phyloP scores from a whole-genome alignment of 2,113 vertebrate genomes.

The Varanus salvator region DNA sequence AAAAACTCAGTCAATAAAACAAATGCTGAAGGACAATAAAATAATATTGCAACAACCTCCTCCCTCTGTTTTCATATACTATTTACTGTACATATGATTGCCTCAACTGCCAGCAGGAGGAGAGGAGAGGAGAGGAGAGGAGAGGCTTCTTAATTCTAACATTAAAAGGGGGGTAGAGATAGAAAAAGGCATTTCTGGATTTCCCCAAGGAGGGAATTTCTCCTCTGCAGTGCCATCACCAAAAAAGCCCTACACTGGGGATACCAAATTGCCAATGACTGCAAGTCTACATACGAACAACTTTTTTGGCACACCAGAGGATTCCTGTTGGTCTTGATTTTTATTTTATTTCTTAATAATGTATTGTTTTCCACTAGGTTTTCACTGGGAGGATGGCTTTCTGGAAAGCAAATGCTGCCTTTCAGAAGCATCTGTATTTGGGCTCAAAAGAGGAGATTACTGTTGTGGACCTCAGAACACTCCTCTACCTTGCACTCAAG shows the following conservation, averaged over 20 bases:
- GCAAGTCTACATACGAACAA: too few species aligned
- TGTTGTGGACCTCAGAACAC: too few species aligned
- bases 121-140: not conserved
- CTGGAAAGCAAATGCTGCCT: too few species aligned
- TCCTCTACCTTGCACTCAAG: too few species aligned
- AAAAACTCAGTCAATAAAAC: not conserved
- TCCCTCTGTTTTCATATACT: not conserved
- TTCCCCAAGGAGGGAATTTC: not conserved
- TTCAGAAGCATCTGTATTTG: too few species aligned
- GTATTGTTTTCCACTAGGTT: too few species aligned
- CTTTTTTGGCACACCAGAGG: too few species aligned
- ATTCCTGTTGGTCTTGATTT: too few species aligned
- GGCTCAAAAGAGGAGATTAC: too few species aligned
- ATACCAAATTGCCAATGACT: not conserved
- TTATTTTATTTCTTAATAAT: too few species aligned
- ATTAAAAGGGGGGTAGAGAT: not conserved
- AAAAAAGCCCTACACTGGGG: not conserved
- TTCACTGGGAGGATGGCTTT: too few species aligned
- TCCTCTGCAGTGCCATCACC: not conserved
- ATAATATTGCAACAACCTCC: not conserved
- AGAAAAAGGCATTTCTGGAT: not conserved
- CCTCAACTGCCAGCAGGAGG: not conserved
- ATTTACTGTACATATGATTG: too few species aligned
- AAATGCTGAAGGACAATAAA: not conserved
- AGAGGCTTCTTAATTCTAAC: not conserved